Percentiles rank a stretch among this genome's conserved stretches.
phyloP scores from a whole-genome alignment of 2,113 vertebrate genomes.

The Ceratotherium simum region DNA sequence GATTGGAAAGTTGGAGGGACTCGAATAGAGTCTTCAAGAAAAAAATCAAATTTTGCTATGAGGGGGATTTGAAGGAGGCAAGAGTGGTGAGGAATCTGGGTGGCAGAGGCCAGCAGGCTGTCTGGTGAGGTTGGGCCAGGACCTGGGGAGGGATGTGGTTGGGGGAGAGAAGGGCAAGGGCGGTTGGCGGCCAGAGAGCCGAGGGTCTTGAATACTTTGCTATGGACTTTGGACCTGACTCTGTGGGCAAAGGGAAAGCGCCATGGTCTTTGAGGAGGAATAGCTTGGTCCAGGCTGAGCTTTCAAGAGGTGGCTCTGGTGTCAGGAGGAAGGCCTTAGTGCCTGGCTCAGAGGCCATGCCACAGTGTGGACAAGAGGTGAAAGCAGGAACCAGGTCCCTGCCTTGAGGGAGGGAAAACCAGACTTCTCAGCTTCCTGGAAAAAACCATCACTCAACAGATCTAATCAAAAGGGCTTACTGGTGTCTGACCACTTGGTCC shows the following conservation, averaged over 20 bases:
- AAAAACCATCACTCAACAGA: not conserved
- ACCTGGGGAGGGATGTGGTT: rapidly evolving
- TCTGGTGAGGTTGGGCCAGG: too few species aligned
- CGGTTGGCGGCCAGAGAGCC: not conserved
- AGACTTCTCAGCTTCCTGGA: not conserved
- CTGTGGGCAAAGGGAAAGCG: not conserved
- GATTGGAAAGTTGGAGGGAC: not conserved
- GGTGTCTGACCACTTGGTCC: not conserved
- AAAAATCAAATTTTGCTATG: not conserved
- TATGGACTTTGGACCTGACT: not conserved
- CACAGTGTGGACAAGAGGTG: not conserved
- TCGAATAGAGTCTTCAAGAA: conserved; percentile 2
- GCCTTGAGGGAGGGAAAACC: not conserved
- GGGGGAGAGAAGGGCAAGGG: rapidly evolving
- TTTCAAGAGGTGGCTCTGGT: not conserved
- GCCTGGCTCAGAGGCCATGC: not conserved
- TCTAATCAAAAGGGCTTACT: not conserved
- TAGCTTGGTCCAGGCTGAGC: not conserved
- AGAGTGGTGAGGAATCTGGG: not conserved
- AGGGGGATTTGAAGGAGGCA: not conserved
- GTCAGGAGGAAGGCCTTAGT: not conserved
- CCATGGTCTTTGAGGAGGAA: not conserved
- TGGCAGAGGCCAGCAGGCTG: not conserved
- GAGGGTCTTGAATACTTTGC: not conserved
- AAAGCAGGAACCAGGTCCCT: not conserved